Evolutionary conservation across 2,888 invertebrate species (phyloP).

Genomic region (Zygogramma bicolorata): DNA sequence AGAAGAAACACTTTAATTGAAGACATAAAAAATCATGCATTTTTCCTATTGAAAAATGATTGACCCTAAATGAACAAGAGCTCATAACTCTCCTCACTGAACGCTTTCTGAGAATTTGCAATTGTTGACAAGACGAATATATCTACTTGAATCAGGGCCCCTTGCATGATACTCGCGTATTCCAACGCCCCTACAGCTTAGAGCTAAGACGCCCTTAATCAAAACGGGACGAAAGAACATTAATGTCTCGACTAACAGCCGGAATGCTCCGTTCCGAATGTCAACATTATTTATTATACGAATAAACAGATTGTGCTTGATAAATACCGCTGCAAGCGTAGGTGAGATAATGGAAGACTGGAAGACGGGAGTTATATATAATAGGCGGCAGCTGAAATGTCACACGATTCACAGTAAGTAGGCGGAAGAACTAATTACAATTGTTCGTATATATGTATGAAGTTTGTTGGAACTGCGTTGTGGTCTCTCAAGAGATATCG

Average conservation of each 20-base stretch:
- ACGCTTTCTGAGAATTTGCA: neutral
- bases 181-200: neutral
- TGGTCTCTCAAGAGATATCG: neutral
- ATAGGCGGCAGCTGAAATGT: neutral
- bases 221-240: constrained; percentile 6
- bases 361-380: neutral
- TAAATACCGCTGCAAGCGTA: constrained; percentile 15
- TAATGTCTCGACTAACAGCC: neutral
- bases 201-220: neutral
- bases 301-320: constrained; percentile 22
- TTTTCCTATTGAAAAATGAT: too few species aligned
- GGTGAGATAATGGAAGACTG: neutral
- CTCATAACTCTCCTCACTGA: neutral
- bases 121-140: neutral
- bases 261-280: constrained; percentile 7
- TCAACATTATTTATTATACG: constrained; percentile 20
- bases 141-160: neutral
- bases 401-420: neutral
- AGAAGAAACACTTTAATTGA: too few species aligned
- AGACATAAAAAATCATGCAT: too few species aligned
- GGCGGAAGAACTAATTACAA: constrained; percentile 1
- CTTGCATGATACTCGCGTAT: neutral
- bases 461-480: neutral
- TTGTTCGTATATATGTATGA: neutral
- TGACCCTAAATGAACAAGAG: neutral